Percentiles rank a stretch among this genome's conserved stretches.
Conservation (phyloP, 2,113 vertebrate genomes). For the Toxotes chatareus region DNA sequence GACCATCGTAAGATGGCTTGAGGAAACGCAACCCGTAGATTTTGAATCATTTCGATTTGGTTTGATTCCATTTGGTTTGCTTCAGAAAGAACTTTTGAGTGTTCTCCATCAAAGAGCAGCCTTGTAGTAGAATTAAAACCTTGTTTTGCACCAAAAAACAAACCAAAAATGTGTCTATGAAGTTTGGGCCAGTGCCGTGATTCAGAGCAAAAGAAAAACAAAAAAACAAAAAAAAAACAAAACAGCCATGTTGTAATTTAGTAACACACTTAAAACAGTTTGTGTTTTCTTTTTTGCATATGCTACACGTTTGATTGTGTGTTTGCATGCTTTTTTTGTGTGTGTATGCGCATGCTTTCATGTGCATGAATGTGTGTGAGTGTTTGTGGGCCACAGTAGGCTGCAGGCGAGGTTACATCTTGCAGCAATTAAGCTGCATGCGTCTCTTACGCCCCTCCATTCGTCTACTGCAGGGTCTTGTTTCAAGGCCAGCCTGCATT, state of each 20-base stretch:
- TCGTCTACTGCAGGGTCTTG: conserved; percentile 71
- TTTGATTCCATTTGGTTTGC: conserved; percentile 52
- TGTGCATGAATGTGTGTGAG: conserved; percentile 54
- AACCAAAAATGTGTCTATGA: conserved; percentile 46
- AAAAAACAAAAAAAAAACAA: conserved; percentile 12
- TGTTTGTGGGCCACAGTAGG: conserved; percentile 73
- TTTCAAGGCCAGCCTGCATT: conserved; percentile 75
- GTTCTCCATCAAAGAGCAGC: conserved; percentile 46
- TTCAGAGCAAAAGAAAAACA: neutral
- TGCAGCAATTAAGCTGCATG: conserved; percentile 83
- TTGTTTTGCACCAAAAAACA: conserved; percentile 58
- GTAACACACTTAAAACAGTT: conserved; percentile 40
- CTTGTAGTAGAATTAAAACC: conserved; percentile 47
- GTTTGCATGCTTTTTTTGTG: conserved; percentile 33
- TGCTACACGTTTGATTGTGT: conserved; percentile 47
- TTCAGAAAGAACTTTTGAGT: conserved; percentile 45
- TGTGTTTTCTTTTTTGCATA: conserved; percentile 38
- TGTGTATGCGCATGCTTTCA: conserved; percentile 41
- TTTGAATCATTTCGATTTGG: conserved; percentile 52
- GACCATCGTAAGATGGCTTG: conserved; percentile 19
- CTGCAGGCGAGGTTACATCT: conserved; percentile 83
- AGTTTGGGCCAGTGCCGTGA: neutral
- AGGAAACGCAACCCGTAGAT: conserved; percentile 39
- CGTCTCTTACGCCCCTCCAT: conserved; percentile 75
- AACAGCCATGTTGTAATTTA: conserved; percentile 31